Evolutionary conservation across 2,888 invertebrate genomes (phyloP), one percentile per base, ranked within the genome.

Genomic region (Odontocerum albicorne): DNA sequence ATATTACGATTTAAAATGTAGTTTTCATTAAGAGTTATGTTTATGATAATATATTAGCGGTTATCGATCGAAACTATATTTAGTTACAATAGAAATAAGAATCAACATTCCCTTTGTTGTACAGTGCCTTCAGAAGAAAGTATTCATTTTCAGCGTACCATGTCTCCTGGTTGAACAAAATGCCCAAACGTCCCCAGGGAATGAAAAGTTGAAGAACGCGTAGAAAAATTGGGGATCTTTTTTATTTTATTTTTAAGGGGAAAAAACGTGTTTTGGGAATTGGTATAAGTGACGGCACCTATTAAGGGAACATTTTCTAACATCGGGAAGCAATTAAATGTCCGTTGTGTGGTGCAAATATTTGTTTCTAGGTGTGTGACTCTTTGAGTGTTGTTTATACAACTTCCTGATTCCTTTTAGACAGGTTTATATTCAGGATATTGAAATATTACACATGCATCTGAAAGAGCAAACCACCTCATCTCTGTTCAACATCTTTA

Each of bases 281-380:
- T 22, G 33, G 35, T 40, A 21, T 53, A 46, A 38, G 19, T 53
- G 53, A 53, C 46, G 44, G 45, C 20, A 39, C 21, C 46, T 45
- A 45, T 52, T 52, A 52, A 38, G 27, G 40, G 17, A 27, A 4
- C 31, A 13, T 19, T 27, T 10, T 10, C 27, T 15, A 31, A 21
- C 55, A 55, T 33, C 49, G 40, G 55, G 55, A 55, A 55, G 55
- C 50, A 50, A 55, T 55, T 55, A 55, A 54, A 39, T 43, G 43
- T 16, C 21, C 42, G 13, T 42, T 42, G 19, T 42, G 13, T n/a
- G 42, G 17, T 22, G 50, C 20, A 22, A 50, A 50, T 50, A 33
- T 50, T 49, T 32, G 39, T 38, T 16, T 49, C 27, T 38, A 13
- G 36, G 21, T 22, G 38, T 12, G 44, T 27, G 20, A 39, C 31